Evolutionary conservation across 1,140 invertebrate genomes (phyloP).

Genomic region (Araneus ventricosus): DNA sequence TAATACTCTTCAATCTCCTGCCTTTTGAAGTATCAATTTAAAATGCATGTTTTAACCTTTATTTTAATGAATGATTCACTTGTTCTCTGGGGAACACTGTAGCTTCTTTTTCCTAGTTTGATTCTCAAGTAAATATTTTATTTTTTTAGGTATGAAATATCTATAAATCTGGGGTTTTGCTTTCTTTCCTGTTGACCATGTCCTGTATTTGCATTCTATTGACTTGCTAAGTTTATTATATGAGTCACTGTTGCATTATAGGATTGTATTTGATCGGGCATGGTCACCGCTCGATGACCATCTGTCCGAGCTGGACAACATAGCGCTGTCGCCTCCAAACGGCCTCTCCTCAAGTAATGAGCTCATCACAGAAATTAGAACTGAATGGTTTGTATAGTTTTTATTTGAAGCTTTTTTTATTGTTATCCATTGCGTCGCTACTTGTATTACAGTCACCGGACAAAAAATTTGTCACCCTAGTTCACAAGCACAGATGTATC

Average conservation of each 20-base stretch:
- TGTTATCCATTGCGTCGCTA: too few relatives aligned
- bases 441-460: too few relatives aligned
- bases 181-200: conserved; percentile 24
- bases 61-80: too few relatives aligned
- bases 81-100: background rate
- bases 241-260: conserved; percentile 78
- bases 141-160: conserved; percentile 47
- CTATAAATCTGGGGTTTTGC: conserved; percentile 55
- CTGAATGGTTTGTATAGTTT: conserved; percentile 77
- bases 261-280: conserved; percentile 89
- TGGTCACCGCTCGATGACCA: conserved; percentile 86
- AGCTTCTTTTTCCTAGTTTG: background rate
- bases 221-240: conserved; percentile 53
- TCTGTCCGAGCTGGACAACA: conserved; percentile 84
- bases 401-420: background rate
- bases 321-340: conserved; percentile 70
- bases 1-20: too few relatives aligned
- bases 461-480: too few relatives aligned
- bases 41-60: too few relatives aligned
- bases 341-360: conserved; percentile 76
- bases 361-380: conserved; percentile 77
- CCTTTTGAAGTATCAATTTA: too few relatives aligned
- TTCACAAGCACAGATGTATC: too few relatives aligned
- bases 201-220: conserved; percentile 57
- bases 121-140: background rate